These are phyloP conservation scores for Athetis lepigone DNA, from an alignment of 2,888 invertebrate species.

Conservation along the genomic window DNA sequence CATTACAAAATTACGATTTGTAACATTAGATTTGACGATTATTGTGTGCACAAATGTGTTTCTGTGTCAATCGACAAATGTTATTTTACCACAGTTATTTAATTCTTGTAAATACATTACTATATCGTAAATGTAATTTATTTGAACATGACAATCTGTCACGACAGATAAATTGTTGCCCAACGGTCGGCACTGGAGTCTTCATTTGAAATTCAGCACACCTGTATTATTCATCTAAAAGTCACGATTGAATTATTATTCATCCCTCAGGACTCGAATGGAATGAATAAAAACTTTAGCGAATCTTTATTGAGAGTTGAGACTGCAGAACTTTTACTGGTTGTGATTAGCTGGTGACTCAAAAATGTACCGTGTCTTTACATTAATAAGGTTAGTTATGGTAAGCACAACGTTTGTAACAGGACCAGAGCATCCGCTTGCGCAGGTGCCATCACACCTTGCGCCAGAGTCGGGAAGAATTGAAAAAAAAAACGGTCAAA, in stretches of 20 bases:
- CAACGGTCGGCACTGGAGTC: conserved; percentile 23
- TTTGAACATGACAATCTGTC: conserved; percentile 41
- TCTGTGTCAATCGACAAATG: conserved; percentile 25
- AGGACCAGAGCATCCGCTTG: conserved; percentile 64
- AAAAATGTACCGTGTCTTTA: conserved; percentile 39
- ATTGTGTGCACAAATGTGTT: conserved; percentile 8
- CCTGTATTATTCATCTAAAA: conserved; percentile 54
- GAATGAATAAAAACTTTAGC: conserved; percentile 52
- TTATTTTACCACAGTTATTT: conserved; percentile 4
- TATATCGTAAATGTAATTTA: conserved; percentile 16
- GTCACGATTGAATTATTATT: conserved; percentile 69
- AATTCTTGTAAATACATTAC: conserved; percentile 20
- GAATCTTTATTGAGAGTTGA: conserved; percentile 33
- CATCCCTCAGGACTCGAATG: conserved; percentile 49
- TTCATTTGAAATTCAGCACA: conserved; percentile 53
- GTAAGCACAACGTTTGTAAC: conserved; percentile 35
- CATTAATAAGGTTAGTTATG: conserved; percentile 18
- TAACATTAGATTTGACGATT: conserved; percentile 22
- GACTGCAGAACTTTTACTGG: conserved; percentile 20
- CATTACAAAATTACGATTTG: conserved; percentile 3
- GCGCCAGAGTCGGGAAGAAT: conserved; percentile 66
- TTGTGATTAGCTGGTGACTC: neutral
- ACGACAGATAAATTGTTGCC: conserved; percentile 48
- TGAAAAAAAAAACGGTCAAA: conserved; percentile 60
- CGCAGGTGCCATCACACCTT: conserved; percentile 80